These are phyloP conservation scores for Tuberolachnus salignus DNA, from an alignment of 2,888 invertebrate species.

Conservation along the genomic window DNA sequence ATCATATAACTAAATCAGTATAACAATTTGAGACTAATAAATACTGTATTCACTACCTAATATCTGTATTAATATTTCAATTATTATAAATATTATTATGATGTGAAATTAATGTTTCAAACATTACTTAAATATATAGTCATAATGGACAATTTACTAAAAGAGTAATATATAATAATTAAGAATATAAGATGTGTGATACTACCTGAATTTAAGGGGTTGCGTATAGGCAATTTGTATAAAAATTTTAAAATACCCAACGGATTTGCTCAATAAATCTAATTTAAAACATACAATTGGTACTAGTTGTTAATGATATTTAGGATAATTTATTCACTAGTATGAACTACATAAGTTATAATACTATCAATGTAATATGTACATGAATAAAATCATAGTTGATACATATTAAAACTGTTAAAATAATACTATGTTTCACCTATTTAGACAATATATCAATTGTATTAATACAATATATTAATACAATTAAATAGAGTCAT, in stretches of 20 bases:
- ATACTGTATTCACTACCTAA: no score
- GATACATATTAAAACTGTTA: not conserved
- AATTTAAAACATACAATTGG: no score
- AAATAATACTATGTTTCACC: not conserved
- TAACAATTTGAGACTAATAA: not conserved
- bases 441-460: not conserved
- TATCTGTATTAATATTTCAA: no score
- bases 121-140: not conserved
- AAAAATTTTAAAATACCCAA: no score
- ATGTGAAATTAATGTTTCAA: not conserved
- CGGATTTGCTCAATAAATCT: no score
- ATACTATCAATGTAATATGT: not conserved
- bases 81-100: no score
- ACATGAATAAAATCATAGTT: not conserved
- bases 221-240: no score
- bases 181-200: no score
- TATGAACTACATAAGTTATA: not conserved
- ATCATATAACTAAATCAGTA: not conserved
- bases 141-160: not conserved
- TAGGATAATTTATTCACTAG: not conserved
- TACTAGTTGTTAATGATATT: no score
- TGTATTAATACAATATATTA: conserved; percentile 7
- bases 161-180: not conserved
- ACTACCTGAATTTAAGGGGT: no score
- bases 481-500: conserved; percentile 46